These are phyloP conservation scores for Rhyacophila brunnea DNA, from an alignment of 1,140 invertebrate genomes.

Conservation along the genomic window DNA sequence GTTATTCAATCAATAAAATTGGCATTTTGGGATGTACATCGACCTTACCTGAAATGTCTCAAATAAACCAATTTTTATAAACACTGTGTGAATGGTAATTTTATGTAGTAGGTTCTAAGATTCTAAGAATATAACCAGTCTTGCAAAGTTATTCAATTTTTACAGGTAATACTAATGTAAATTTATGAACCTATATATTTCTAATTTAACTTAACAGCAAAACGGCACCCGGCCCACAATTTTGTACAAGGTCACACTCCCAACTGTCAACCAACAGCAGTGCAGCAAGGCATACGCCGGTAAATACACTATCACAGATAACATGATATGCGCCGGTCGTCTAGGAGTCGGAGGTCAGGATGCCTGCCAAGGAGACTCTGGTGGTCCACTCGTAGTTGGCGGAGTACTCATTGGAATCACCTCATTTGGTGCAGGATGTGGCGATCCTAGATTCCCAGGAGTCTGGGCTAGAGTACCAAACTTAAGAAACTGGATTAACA, in stretches of 20 bases:
- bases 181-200: too few species aligned
- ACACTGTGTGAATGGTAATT: too few species aligned
- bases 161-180: too few species aligned
- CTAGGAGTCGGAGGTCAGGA: neutral
- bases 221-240: slow-evolving; percentile 2
- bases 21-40: too few species aligned
- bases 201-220: neutral
- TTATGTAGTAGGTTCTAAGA: too few species aligned
- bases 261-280: slow-evolving; percentile 1
- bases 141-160: neutral
- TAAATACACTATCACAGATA: slow-evolving; percentile 6
- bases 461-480: slow-evolving; percentile 59
- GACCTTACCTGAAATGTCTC: too few species aligned
- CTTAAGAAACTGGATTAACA: slow-evolving; percentile 41
- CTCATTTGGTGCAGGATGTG: slow-evolving; percentile 59
- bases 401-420: slow-evolving; percentile 49
- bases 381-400: slow-evolving; percentile 36
- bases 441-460: slow-evolving; percentile 55
- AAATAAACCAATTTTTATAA: too few species aligned
- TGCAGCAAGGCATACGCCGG: slow-evolving; percentile 10
- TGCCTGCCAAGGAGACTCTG: slow-evolving; percentile 19
- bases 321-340: slow-evolving; percentile 26
- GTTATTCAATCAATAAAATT: too few species aligned
- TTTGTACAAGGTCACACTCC: slow-evolving; percentile 21
- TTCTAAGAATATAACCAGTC: neutral